Evolutionary conservation across 2,888 invertebrate species (phyloP).

Genomic region (Temnothorax unifasciatus): DNA sequence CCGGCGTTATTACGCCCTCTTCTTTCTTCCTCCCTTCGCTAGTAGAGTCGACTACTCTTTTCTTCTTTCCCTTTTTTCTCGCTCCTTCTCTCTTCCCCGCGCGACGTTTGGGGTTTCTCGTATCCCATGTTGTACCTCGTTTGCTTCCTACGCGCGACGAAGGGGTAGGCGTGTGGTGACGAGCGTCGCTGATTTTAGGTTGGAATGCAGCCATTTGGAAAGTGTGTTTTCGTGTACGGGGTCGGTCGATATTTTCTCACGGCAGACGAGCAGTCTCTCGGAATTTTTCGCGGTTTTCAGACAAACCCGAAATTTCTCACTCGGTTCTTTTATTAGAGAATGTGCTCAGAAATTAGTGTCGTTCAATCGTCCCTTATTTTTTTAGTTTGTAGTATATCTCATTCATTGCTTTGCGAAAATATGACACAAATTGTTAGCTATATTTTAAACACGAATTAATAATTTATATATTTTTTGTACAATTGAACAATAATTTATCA

Average conservation of each 20-base stretch:
- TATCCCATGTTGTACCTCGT: constrained; percentile 34
- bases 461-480: neutral
- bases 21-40: constrained; percentile 41
- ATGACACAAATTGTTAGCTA: neutral
- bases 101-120: constrained; percentile 26
- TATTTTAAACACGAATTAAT: neutral
- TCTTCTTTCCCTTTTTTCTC: neutral
- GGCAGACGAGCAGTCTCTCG: neutral
- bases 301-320: constrained; percentile 7
- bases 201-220: constrained; percentile 49
- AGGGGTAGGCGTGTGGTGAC: constrained; percentile 25
- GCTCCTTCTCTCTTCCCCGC: neutral
- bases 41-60: constrained; percentile 5
- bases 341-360: neutral
- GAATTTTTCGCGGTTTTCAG: neutral
- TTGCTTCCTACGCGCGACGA: constrained; percentile 19
- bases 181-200: constrained; percentile 44
- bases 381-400: neutral
- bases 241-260: constrained; percentile 20
- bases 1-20: constrained; percentile 59
- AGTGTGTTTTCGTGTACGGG: constrained; percentile 42
- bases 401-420: neutral
- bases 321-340: neutral
- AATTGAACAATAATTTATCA: neutral
- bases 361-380: neutral